Evolutionary conservation across 2,113 vertebrate genomes (phyloP).

Genomic region (Nerophis lumbriciformis): DNA sequence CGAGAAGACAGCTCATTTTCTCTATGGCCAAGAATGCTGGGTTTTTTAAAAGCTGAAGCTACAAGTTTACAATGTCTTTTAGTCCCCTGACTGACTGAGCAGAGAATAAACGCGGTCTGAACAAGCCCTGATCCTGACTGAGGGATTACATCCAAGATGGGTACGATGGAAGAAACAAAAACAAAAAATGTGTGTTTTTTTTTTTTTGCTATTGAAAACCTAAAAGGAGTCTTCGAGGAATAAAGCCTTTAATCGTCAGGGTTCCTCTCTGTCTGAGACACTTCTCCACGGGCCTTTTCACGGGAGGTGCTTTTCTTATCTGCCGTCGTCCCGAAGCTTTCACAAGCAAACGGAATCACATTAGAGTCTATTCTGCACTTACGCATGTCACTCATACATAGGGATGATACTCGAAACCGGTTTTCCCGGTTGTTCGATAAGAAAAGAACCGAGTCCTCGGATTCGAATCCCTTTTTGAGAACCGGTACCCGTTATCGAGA

Average conservation of each 20-base stretch:
- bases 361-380: conserved; percentile 32
- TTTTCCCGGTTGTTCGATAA: no score
- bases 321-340: conserved; percentile 40
- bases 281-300: conserved; percentile 33
- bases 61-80: neutral
- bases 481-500: no score
- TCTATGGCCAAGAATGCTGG: neutral
- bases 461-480: no score
- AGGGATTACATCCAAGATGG: conserved; percentile 19
- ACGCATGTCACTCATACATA: conserved; percentile 13
- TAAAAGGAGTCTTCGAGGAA: conserved; percentile 25
- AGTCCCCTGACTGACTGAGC: neutral
- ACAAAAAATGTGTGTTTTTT: conserved; percentile 17
- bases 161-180: conserved; percentile 15
- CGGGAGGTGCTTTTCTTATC: conserved; percentile 47
- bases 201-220: conserved; percentile 23
- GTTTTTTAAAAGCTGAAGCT: neutral
- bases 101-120: neutral
- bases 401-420: no score
- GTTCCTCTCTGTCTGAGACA: conserved; percentile 52
- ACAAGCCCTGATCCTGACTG: conserved; percentile 11
- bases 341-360: conserved; percentile 51
- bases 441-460: no score
- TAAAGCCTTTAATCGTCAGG: conserved; percentile 47
- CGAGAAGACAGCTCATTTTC: no score